phyloP scores from a whole-genome alignment of 2,113 vertebrate species.

The Hemibagrus wyckioides region DNA sequence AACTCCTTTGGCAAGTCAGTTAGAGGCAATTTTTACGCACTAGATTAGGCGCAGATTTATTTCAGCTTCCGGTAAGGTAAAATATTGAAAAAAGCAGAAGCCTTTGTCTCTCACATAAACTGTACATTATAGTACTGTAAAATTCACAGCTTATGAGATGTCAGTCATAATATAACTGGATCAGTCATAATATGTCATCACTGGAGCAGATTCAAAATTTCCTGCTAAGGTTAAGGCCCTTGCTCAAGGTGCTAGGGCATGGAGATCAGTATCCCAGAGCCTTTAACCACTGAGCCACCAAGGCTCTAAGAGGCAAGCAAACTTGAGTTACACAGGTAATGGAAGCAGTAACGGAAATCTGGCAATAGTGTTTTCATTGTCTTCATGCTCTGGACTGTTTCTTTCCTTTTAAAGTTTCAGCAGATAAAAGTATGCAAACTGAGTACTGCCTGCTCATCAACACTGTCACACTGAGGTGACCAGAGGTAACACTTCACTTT shows the following conservation, averaged over 20 bases:
- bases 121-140: background rate
- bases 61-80: background rate
- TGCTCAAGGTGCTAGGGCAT: background rate
- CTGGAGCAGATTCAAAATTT: background rate
- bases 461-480: background rate
- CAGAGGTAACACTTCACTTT: background rate
- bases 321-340: background rate
- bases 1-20: background rate
- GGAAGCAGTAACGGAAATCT: background rate
- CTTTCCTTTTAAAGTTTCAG: background rate
- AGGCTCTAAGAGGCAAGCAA: too few species aligned
- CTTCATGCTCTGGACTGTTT: background rate
- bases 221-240: background rate
- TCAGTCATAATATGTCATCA: too few species aligned
- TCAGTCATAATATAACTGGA: too few species aligned
- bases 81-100: background rate
- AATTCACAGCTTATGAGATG: background rate
- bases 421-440: background rate
- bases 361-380: background rate
- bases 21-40: background rate
- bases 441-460: background rate
- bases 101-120: too few species aligned
- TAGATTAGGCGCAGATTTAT: background rate
- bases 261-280: background rate
- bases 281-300: background rate